phyloP scores from a whole-genome alignment of 1,140 invertebrate species.

The Pemphigus obesinymphae region DNA sequence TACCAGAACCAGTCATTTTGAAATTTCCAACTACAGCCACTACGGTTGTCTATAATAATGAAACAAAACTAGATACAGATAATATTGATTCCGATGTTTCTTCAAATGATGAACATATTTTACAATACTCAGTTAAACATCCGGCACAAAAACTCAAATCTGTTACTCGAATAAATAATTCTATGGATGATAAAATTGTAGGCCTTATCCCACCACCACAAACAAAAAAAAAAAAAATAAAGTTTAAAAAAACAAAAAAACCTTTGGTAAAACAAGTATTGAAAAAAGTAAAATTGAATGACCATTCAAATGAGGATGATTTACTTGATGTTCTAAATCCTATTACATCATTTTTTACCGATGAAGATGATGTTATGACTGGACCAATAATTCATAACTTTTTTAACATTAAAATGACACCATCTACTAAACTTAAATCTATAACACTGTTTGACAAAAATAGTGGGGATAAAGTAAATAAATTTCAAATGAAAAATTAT shows the following conservation, averaged over 20 bases:
- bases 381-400: neutral
- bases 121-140: conserved; percentile 16
- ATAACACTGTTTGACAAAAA: neutral
- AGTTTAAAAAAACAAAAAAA: neutral
- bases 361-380: neutral
- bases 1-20: conserved; percentile 16
- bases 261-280: neutral
- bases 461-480: neutral
- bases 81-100: neutral
- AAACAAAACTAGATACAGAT: neutral
- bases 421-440: neutral
- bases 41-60: neutral
- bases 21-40: conserved; percentile 3
- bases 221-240: neutral
- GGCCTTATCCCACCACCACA: conserved; percentile 23
- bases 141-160: neutral
- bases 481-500: neutral
- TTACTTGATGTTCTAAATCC: conserved; percentile 12
- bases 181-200: conserved; percentile 12
- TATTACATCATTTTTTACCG: conserved; percentile 11
- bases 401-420: conserved; percentile 31
- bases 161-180: neutral
- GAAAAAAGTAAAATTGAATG: neutral
- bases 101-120: conserved; percentile 1
- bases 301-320: neutral